Percentiles rank a stretch among this genome's conserved stretches.
phyloP scores from a whole-genome alignment of 2,113 vertebrate genomes.

The Archilochus colubris region DNA sequence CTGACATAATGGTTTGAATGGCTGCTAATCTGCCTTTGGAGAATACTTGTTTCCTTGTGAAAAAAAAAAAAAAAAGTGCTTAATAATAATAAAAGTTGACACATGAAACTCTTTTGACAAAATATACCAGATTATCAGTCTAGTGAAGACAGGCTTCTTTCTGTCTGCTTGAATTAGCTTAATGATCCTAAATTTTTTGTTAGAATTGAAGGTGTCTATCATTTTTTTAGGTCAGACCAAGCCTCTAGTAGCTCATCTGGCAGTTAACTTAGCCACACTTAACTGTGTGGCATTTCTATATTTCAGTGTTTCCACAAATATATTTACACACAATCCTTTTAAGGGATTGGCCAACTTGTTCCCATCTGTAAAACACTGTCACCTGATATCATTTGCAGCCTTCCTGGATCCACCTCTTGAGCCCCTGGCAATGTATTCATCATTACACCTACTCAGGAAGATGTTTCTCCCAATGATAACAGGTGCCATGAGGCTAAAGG shows the following conservation, averaged over 20 bases:
- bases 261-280: background rate
- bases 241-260: background rate
- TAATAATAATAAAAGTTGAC: background rate
- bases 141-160: background rate
- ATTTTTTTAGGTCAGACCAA: background rate
- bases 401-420: background rate
- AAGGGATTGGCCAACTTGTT: background rate
- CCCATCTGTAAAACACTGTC: background rate
- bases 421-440: background rate
- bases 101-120: background rate
- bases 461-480: background rate
- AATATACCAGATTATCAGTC: background rate
- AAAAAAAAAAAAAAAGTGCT: background rate
- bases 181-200: background rate
- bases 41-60: background rate
- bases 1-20: background rate
- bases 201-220: background rate
- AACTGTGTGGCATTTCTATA: background rate
- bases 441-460: background rate
- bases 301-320: background rate
- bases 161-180: background rate
- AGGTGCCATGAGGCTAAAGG: background rate
- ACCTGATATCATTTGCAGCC: background rate
- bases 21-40: background rate
- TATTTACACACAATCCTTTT: background rate